Evolutionary conservation across 2,888 invertebrate species (phyloP).

Genomic region (Amblyjoppa fuscipennis): DNA sequence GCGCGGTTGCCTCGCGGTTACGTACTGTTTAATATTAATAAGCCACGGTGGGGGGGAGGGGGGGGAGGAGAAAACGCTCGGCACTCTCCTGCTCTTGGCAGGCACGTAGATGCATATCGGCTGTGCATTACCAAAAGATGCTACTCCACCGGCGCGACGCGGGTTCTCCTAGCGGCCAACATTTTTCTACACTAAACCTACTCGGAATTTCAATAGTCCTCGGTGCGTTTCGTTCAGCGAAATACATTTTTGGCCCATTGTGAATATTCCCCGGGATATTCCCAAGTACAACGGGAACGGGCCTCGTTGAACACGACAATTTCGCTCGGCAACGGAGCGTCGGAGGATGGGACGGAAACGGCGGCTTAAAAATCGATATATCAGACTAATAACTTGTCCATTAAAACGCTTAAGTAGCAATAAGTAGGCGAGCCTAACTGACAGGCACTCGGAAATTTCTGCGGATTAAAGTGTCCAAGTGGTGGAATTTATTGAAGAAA

Average conservation of each 20-base stretch:
- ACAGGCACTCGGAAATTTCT: slow-evolving; percentile 80
- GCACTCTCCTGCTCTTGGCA: slow-evolving; percentile 79
- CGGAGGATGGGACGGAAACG: slow-evolving; percentile 45
- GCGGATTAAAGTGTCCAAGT: slow-evolving; percentile 83
- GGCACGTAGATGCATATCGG: slow-evolving; percentile 84
- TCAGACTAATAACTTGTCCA: slow-evolving; percentile 84
- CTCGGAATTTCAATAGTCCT: slow-evolving; percentile 67
- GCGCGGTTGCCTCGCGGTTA: slow-evolving; percentile 63
- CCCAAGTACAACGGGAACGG: background rate
- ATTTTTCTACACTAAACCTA: slow-evolving; percentile 61
- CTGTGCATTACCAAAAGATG: slow-evolving; percentile 81
- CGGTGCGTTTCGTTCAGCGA: slow-evolving; percentile 18
- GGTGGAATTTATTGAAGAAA: slow-evolving; percentile 79
- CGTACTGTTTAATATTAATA: slow-evolving; percentile 84
- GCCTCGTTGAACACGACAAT: slow-evolving; percentile 11
- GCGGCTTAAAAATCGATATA: slow-evolving; percentile 83
- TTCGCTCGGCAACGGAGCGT: slow-evolving; percentile 28
- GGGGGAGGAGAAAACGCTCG: slow-evolving; percentile 17
- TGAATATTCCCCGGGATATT: background rate
- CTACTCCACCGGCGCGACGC: slow-evolving; percentile 62
- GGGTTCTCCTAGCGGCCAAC: slow-evolving; percentile 41
- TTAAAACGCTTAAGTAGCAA: slow-evolving; percentile 84
- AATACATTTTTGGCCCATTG: background rate
- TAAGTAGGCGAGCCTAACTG: slow-evolving; percentile 83
- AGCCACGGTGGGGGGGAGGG: slow-evolving; percentile 73